A percentile compares a stretch with the other conserved stretches of the same genome.
Conservation (phyloP, 2,888 invertebrate species). For the Lamellibrachia columna region DNA sequence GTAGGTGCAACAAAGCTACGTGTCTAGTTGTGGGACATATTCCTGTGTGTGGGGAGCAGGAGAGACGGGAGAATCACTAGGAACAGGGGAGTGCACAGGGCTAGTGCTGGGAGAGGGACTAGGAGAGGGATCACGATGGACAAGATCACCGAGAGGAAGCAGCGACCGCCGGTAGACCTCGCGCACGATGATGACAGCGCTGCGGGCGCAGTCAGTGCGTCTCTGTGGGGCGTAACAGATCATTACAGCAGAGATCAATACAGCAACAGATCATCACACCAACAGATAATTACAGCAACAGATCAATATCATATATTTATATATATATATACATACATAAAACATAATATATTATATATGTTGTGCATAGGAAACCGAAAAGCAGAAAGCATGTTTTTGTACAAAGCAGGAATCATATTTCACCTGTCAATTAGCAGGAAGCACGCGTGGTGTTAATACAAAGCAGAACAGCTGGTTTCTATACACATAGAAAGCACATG, state of each 20-base stretch:
- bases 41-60: not conserved
- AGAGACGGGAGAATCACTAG: not conserved
- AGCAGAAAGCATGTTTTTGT: not conserved
- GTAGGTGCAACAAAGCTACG: not conserved
- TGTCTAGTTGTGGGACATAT: not conserved
- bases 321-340: not conserved
- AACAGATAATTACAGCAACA: not conserved
- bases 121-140: not conserved
- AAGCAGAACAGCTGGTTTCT: no score
- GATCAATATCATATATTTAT: not conserved
- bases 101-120: not conserved
- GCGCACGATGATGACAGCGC: not conserved
- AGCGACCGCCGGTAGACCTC: slow-evolving; percentile 4
- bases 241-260: not conserved
- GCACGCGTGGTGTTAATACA: not conserved
- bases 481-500: no score
- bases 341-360: not conserved
- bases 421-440: not conserved
- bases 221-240: not conserved
- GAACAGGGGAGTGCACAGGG: not conserved
- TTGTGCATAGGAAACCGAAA: not conserved
- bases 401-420: not conserved
- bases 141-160: not conserved
- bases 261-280: not conserved
- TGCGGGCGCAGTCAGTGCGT: not conserved